These are phyloP conservation scores for Ovis aries DNA, from an alignment of 2,113 vertebrate genomes.

Conservation along the genomic window DNA sequence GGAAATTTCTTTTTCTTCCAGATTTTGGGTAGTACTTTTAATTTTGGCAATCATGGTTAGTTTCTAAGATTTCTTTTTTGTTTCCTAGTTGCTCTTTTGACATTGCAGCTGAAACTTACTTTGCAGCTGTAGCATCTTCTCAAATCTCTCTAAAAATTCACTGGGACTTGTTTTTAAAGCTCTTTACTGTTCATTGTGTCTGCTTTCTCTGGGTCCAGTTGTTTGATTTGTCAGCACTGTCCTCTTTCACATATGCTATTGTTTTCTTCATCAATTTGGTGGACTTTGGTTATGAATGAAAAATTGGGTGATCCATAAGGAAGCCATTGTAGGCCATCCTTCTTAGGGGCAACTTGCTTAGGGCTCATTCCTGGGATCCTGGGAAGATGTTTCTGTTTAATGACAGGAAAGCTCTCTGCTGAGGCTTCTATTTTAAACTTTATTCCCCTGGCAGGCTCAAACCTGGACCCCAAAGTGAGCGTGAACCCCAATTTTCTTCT, in stretches of 20 bases:
- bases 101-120: neutral
- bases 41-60: neutral
- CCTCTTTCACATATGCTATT: neutral
- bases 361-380: neutral
- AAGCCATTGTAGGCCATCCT: neutral
- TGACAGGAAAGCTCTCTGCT: neutral
- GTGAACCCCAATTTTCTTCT: neutral
- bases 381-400: neutral
- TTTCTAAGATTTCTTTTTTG: neutral
- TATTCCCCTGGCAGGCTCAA: neutral
- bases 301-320: neutral
- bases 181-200: neutral
- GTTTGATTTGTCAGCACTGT: neutral
- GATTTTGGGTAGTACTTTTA: neutral
- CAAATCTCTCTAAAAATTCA: neutral
- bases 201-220: neutral
- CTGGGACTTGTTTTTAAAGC: neutral
- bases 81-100: neutral
- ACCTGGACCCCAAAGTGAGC: neutral
- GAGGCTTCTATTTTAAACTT: neutral
- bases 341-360: neutral
- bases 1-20: neutral
- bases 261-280: neutral
- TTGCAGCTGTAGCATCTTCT: neutral
- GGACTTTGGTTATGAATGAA: neutral